A percentile compares a stretch with the other conserved stretches of the same genome.
These are phyloP conservation scores for Oophaga sylvatica DNA, from an alignment of 2,797 vertebrate species.

Conservation along the genomic window DNA sequence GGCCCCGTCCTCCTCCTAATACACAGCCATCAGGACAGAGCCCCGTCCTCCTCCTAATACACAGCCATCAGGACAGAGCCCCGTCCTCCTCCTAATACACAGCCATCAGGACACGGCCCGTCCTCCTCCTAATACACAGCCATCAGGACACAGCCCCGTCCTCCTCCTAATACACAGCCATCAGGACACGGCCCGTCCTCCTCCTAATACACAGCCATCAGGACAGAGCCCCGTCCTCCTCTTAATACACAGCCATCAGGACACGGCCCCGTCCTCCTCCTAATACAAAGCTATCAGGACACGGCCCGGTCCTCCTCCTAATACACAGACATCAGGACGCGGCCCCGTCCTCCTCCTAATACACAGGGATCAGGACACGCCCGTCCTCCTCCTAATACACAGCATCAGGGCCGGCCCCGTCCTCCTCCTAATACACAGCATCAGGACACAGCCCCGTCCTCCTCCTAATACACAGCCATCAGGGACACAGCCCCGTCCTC, in stretches of 20 bases:
- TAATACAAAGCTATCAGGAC: not conserved
- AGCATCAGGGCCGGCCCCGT: too few relatives aligned
- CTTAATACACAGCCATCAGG: too few relatives aligned
- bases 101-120: too few relatives aligned
- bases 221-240: not conserved
- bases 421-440: slow-evolving; percentile 7
- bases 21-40: too few relatives aligned
- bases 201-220: slow-evolving; percentile 2
- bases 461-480: slow-evolving; percentile 22
- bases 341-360: slow-evolving; percentile 11
- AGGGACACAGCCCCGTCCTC: too few relatives aligned
- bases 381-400: slow-evolving; percentile 1
- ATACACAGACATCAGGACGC: too few relatives aligned
- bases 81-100: slow-evolving; percentile 1
- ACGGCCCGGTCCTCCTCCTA: not conserved
- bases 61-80: not conserved
- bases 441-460: not conserved
- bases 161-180: slow-evolving; percentile 19
- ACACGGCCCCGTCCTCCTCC: not conserved
- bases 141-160: not conserved
- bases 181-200: too few relatives aligned
- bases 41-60: slow-evolving; percentile 9
- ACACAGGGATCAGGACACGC: not conserved
- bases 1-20: not conserved
- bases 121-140: not conserved